Conservation (phyloP, 2,888 invertebrate species). For the Apoderus coryli region DNA sequence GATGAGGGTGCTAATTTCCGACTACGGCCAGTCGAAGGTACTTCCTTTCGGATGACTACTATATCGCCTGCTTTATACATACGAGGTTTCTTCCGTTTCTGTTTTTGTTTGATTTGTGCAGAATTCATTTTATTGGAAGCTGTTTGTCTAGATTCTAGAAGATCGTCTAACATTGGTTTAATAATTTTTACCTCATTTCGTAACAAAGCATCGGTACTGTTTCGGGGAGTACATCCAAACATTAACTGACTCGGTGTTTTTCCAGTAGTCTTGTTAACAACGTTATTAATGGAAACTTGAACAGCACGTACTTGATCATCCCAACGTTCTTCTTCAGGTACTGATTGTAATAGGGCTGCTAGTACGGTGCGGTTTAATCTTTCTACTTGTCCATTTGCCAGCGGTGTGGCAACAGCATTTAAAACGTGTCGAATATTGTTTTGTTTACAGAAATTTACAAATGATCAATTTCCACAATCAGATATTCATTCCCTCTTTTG, state of each 20-base stretch:
- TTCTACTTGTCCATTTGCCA: slow-evolving; percentile 27
- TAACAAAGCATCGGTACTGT: slow-evolving; percentile 10
- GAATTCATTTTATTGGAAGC: slow-evolving; percentile 4
- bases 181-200: slow-evolving; percentile 14
- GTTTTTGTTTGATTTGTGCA: slow-evolving; percentile 12
- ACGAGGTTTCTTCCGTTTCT: slow-evolving; percentile 8
- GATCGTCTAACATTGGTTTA: slow-evolving; percentile 10
- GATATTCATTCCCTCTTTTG: slow-evolving; percentile 19
- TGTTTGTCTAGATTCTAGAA: slow-evolving; percentile 8
- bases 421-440: slow-evolving; percentile 2
- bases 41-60: slow-evolving; percentile 15
- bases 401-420: not conserved
- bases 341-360: slow-evolving; percentile 18
- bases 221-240: slow-evolving; percentile 15
- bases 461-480: slow-evolving; percentile 8
- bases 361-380: slow-evolving; percentile 23
- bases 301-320: slow-evolving; percentile 23
- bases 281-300: slow-evolving; percentile 23
- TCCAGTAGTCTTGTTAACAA: slow-evolving; percentile 21
- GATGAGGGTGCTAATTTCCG: slow-evolving; percentile 15
- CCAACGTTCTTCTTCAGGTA: slow-evolving; percentile 23
- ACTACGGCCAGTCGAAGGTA: slow-evolving; percentile 10
- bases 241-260: slow-evolving; percentile 15
- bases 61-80: slow-evolving; percentile 14
- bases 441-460: slow-evolving; percentile 2